These are phyloP conservation scores for Podotricha telesiphe DNA, from an alignment of 2,888 invertebrate genomes.

Conservation along the genomic window DNA sequence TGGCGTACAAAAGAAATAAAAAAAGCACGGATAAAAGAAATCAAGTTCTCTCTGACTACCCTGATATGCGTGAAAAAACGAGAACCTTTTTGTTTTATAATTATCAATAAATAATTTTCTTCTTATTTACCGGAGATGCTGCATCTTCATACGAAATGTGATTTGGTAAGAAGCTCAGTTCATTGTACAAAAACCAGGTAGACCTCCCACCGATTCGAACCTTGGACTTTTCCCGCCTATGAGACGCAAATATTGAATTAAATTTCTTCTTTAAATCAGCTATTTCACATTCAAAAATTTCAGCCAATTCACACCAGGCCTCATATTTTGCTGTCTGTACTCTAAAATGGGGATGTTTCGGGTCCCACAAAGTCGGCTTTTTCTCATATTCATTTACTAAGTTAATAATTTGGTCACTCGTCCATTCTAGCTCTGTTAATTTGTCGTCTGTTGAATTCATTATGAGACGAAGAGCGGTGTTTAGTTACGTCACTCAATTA, in stretches of 20 bases:
- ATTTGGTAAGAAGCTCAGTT: constrained; percentile 65
- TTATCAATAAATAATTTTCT: too few relatives aligned
- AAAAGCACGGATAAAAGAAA: too few relatives aligned
- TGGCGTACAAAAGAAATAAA: too few relatives aligned
- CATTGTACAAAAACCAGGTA: constrained; percentile 68
- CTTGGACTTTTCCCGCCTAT: constrained; percentile 68
- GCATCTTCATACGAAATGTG: constrained; percentile 53
- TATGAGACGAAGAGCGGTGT: neutral
- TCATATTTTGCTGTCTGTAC: constrained; percentile 65
- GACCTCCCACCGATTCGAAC: constrained; percentile 62
- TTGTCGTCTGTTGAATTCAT: constrained; percentile 18
- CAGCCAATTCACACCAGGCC: constrained; percentile 66
- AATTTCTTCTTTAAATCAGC: constrained; percentile 69
- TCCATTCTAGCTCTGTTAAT: constrained; percentile 68
- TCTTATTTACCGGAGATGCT: neutral
- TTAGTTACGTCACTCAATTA: neutral
- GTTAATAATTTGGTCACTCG: constrained; percentile 58
- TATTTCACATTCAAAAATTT: constrained; percentile 64
- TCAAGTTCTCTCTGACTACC: too few relatives aligned
- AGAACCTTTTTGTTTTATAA: too few relatives aligned
- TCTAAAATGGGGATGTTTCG: constrained; percentile 57
- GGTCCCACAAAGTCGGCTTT: constrained; percentile 66
- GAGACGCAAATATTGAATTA: constrained; percentile 74
- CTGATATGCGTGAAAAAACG: too few relatives aligned
- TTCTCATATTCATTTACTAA: constrained; percentile 63